Base-by-base conservation (phyloP, 1,140 invertebrate species). In the Diorhabda carinulata region DNA sequence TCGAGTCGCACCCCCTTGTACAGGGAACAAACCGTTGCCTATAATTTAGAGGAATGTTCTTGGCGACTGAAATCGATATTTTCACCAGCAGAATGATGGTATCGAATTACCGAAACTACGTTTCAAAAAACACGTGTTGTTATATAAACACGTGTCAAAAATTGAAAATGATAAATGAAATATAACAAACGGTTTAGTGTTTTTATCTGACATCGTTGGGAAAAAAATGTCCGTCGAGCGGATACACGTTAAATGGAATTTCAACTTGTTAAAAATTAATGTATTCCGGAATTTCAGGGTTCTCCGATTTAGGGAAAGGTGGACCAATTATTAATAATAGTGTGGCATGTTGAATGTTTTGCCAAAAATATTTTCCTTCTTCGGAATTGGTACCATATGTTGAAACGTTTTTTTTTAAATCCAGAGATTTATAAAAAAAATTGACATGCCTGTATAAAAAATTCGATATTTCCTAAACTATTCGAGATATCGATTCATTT, bases 91-190 rank as follows among this genome's bases (percentile, higher is more conserved):
- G 57, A 40, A 67, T 25, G 25, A 64, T 45, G 60, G 65, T 67
- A 67, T 67, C 43, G 44, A 42, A 62, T 63, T 69, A 64, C 67
- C 57, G 42, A 61, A 57, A 63, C 63, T 63, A 63, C 67, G 62
- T 63, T 56, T 67, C 25, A 25, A 7, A 25, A 67, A 69, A 74
- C 73, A 73, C 66, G 68, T 75, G 72, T 75, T 68, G 63, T 73
- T 67, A 66, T 66, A 62, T 64, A 75, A 71, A 72, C 72, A 73
- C 68, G 69, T 75, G 72, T 73, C 69, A 72, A 72, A 25, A 74
- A 67, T 72, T 72, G 62, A 66, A 70, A 70, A 74, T 72, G 70
- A 72, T 74, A 72, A 74, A 74, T 74, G 71, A 70, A 72, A 67
- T 63, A 62, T 47, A 71, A 74, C 73, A 67, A 68, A 74, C 71